Evolutionary conservation across 2,888 invertebrate genomes (phyloP), one percentile per base, ranked within the genome.

Genomic region (Heliconius erato): DNA sequence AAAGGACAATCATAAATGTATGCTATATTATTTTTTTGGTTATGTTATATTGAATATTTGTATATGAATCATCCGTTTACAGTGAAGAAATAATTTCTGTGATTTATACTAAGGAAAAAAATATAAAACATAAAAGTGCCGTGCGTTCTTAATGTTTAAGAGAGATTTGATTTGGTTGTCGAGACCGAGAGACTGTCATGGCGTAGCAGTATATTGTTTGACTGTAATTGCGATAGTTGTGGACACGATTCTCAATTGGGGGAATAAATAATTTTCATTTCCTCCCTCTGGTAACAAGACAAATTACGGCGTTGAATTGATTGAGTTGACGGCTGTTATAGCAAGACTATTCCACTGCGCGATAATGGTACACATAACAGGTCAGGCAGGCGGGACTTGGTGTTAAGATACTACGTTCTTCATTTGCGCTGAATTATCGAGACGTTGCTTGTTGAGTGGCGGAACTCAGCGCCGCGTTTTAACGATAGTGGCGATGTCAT

Each of bases 91-190:
- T 76, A 76, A 26, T 35, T n/a, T 16, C 16, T 76, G 16, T 63
- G 63, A 63, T 63, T 76, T 76, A 63, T 76, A 26, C n/a, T 63
- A 63, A 76, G 76, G 76, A 76, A 76, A 76, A 7, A 67, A 35
- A 2, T 67, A 63, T 63, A n/a, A n/a, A n/a, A n/a, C 12, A 11
- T 23, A 54, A 23, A 54, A 54, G 4, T 54, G 0, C 2, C 54
- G 19, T 19, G 54, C 0, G 19, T 54, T 54, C 7, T 54, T 54
- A 54, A 54, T 54, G 19, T 54, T 54, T 54, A 19, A 54, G 19
- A 7, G 19, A 54, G 7, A 54, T 54, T 23, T 0, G 19, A 54
- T 23, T 54, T 23, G 19, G 54, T 23, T 54, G 44, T 54, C 3
- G 23, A 54, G 54, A 23, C 9, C 23, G 54, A 54, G 5, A 49